Percentiles rank a stretch among this genome's conserved stretches.
phyloP scores from a whole-genome alignment of 2,888 invertebrate genomes.

The Aspidiotus destructor region DNA sequence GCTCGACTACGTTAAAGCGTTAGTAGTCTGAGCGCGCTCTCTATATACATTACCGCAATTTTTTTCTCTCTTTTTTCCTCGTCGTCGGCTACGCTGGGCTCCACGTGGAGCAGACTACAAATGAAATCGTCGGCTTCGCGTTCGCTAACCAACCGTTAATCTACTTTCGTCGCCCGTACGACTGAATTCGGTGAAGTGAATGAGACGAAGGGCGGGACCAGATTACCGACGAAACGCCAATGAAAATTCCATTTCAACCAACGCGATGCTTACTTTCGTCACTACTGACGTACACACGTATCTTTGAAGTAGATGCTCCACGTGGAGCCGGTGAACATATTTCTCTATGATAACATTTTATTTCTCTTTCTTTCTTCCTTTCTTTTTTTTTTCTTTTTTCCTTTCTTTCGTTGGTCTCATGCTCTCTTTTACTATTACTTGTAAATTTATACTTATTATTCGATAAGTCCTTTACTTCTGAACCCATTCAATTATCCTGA shows the following conservation, averaged over 20 bases:
- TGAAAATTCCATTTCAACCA: conserved; percentile 18
- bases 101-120: conserved; percentile 35
- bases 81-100: conserved; percentile 30
- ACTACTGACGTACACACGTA: conserved; percentile 7
- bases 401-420: conserved; percentile 11
- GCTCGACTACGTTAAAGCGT: conserved; percentile 37
- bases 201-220: conserved; percentile 17
- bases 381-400: conserved; percentile 9
- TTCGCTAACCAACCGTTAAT: background rate
- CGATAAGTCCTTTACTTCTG: conserved; percentile 29
- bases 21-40: conserved; percentile 29
- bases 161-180: too few species aligned
- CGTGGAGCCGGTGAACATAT: conserved; percentile 31
- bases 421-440: conserved; percentile 22
- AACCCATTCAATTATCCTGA: conserved; percentile 32
- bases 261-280: conserved; percentile 29
- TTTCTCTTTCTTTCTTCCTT: conserved; percentile 20
- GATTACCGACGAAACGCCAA: conserved; percentile 15
- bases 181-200: conserved; percentile 10
- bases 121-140: conserved; percentile 18
- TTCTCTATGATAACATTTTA: conserved; percentile 34
- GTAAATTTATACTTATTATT: conserved; percentile 33
- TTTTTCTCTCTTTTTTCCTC: background rate
- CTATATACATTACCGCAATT: conserved; percentile 32
- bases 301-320: conserved; percentile 15